Percentiles rank a stretch among this genome's conserved stretches.
These are phyloP conservation scores for Iselma pallidipennis DNA, from an alignment of 2,888 invertebrate genomes.

Conservation along the genomic window DNA sequence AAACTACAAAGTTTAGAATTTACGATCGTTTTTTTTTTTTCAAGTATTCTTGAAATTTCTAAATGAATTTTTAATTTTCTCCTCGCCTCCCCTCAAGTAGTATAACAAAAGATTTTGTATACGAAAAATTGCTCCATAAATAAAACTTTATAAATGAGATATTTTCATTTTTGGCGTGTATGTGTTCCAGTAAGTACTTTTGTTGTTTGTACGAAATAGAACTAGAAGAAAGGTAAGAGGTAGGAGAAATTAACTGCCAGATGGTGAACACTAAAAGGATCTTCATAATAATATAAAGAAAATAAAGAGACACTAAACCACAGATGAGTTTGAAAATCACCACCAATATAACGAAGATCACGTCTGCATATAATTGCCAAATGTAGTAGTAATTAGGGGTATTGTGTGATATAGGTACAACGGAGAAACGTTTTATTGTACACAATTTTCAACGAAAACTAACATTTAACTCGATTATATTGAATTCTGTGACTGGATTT, in stretches of 20 bases:
- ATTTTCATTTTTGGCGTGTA: neutral
- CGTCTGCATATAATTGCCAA: slow-evolving; percentile 28
- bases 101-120: neutral
- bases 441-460: slow-evolving; percentile 21
- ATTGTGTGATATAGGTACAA: slow-evolving; percentile 16
- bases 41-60: neutral
- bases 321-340: slow-evolving; percentile 17
- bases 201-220: no score
- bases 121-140: neutral
- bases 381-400: slow-evolving; percentile 25
- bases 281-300: slow-evolving; percentile 11
- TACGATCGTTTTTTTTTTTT: neutral
- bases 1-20: neutral
- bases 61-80: neutral
- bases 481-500: no score
- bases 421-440: slow-evolving; percentile 7
- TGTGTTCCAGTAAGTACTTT: no score
- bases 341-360: slow-evolving; percentile 23
- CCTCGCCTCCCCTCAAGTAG: no score
- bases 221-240: no score
- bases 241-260: neutral
- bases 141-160: neutral
- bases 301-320: slow-evolving; percentile 17
- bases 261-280: slow-evolving; percentile 1
- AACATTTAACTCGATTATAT: no score